Conservation (phyloP, 2,797 vertebrate species). For the Cossypha niveicapilla region DNA sequence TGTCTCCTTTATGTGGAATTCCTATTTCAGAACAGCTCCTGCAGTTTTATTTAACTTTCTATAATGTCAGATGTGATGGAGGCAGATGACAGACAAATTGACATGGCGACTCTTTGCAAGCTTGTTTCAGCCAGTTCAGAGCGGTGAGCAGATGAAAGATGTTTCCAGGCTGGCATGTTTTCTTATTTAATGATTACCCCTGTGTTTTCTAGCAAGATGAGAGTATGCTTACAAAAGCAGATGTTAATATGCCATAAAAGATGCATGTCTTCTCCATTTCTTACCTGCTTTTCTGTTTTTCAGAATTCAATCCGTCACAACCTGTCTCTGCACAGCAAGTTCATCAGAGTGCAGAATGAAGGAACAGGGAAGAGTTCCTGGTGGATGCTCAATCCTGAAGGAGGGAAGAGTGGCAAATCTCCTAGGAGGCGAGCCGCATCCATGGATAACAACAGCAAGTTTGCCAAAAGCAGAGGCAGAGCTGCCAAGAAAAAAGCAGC, state of each 20-base stretch:
- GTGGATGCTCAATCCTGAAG: constrained; percentile 99
- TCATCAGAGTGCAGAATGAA: constrained; percentile 96
- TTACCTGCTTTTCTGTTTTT: constrained; percentile 64
- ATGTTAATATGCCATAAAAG: not conserved
- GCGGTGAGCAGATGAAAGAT: not conserved
- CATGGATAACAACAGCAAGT: constrained; percentile 99
- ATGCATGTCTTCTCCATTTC: not conserved
- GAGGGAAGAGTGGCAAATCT: constrained; percentile 96
- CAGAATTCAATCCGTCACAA: constrained; percentile 99
- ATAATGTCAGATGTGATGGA: not conserved
- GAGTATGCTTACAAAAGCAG: not conserved
- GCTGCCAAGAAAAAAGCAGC: constrained; percentile 97
- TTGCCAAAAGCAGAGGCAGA: constrained; percentile 93
- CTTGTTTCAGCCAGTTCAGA: not conserved
- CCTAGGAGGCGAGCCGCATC: constrained; percentile 92
- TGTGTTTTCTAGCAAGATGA: not conserved
- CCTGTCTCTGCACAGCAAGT: constrained; percentile 96
- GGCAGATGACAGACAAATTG: not conserved
- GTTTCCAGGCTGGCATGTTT: not conserved
- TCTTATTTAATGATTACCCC: not conserved
- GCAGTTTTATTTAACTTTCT: not conserved
- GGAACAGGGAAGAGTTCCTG: constrained; percentile 99
- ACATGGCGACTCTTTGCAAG: not conserved
- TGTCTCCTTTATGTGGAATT: not conserved
- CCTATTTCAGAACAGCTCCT: not conserved